A percentile compares a stretch with the other conserved stretches of the same genome.
Evolutionary conservation across 2,888 invertebrate genomes (phyloP).

Genomic region (Clunio marinus): DNA sequence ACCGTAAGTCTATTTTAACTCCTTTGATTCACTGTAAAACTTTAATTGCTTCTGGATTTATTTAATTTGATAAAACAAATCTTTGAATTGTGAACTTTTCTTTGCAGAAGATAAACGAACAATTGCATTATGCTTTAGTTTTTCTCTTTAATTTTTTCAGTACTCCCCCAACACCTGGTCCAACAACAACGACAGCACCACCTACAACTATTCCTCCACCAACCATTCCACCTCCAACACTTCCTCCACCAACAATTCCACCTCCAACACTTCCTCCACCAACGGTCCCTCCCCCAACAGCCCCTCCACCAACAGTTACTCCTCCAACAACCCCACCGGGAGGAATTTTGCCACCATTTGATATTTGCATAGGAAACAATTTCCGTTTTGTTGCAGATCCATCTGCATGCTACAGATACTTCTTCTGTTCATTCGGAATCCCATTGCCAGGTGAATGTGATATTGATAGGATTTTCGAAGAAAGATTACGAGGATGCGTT

Average conservation of each 20-base stretch:
- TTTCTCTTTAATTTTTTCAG: too few species aligned
- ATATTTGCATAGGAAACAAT: slow-evolving; percentile 6
- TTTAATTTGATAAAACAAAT: too few species aligned
- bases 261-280: background rate
- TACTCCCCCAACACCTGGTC: background rate
- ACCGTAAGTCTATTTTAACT: background rate
- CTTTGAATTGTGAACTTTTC: too few species aligned
- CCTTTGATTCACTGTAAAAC: background rate
- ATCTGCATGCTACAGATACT: background rate
- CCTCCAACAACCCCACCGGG: background rate
- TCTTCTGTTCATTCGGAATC: background rate
- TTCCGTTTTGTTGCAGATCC: slow-evolving; percentile 22
- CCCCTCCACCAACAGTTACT: background rate
- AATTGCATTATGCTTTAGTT: too few species aligned
- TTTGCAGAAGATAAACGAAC: too few species aligned
- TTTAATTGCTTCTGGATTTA: too few species aligned
- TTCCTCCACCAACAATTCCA: background rate
- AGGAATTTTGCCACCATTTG: background rate
- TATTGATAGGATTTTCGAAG: background rate
- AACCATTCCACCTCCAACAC: background rate
- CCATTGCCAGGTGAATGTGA: background rate
- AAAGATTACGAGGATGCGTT: background rate
- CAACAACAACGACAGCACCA: background rate
- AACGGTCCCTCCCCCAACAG: background rate
- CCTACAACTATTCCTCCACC: slow-evolving; percentile 4